Conservation (phyloP, 2,797 vertebrate species). For the Amphiprion clarkii region DNA sequence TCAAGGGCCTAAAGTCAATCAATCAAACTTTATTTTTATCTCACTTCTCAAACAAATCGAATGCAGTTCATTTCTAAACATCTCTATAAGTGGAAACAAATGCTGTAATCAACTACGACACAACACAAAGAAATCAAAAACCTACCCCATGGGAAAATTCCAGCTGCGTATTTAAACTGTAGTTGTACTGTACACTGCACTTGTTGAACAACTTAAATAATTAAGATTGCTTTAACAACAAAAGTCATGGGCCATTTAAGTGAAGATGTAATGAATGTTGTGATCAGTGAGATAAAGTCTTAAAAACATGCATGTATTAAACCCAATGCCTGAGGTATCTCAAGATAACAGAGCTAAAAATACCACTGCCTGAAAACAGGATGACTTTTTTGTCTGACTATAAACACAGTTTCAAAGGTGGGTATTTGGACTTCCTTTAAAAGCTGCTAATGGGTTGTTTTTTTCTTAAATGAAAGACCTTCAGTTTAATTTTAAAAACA, state of each 20-base stretch:
- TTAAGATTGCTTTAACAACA: neutral
- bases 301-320: slow-evolving; percentile 22
- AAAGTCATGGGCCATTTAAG: neutral
- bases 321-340: slow-evolving; percentile 11
- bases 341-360: slow-evolving; percentile 56
- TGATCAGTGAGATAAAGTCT: slow-evolving; percentile 20
- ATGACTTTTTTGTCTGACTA: slow-evolving; percentile 16
- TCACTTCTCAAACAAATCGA: too few relatives aligned
- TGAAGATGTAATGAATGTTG: neutral
- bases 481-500: neutral
- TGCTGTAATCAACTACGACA: too few relatives aligned
- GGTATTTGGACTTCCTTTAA: slow-evolving; percentile 38
- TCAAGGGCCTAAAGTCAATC: neutral
- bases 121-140: neutral
- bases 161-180: neutral
- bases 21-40: too few relatives aligned
- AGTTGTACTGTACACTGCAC: neutral
- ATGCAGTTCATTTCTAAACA: neutral
- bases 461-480: neutral
- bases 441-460: neutral
- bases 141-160: neutral
- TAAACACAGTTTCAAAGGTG: slow-evolving; percentile 18
- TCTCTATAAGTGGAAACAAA: neutral
- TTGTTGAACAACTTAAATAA: neutral
- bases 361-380: slow-evolving; percentile 56